Percentiles rank a stretch among this genome's conserved stretches.
Conservation (phyloP, 2,888 invertebrate species). For the Ophioninae sp. region DNA sequence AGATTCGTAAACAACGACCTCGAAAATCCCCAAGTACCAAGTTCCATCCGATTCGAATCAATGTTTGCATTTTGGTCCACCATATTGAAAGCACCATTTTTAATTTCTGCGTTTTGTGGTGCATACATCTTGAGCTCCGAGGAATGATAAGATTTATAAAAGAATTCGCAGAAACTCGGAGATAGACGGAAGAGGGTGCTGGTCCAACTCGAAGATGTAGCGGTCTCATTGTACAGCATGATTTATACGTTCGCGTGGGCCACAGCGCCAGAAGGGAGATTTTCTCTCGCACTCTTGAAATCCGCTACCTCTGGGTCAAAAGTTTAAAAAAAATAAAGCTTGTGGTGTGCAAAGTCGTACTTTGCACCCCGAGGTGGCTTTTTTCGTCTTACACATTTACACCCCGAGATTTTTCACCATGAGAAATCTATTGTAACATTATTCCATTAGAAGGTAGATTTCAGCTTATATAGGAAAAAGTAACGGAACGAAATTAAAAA, state of each 20-base stretch:
- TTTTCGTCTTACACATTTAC: constrained; percentile 12
- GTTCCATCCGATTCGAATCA: too few species aligned
- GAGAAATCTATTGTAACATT: constrained; percentile 36
- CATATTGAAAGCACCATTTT: constrained; percentile 28
- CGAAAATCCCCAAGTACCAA: too few species aligned
- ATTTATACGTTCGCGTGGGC: constrained; percentile 77
- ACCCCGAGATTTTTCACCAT: constrained; percentile 58
- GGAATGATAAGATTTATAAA: constrained; percentile 56
- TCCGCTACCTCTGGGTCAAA: constrained; percentile 73
- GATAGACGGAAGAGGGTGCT: constrained; percentile 71
- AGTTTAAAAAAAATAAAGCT: constrained; percentile 81
- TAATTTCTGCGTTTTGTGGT: constrained; percentile 13
- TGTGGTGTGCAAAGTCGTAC: constrained; percentile 79
- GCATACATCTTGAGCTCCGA: constrained; percentile 30
- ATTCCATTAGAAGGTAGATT: constrained; percentile 40
- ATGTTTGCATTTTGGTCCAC: too few species aligned
- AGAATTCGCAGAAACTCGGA: constrained; percentile 65
- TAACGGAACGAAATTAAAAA: constrained; percentile 58
- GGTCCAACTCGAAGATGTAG: constrained; percentile 77
- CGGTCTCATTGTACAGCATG: constrained; percentile 80
- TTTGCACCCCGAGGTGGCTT: constrained; percentile 60
- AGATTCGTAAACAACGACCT: too few species aligned
- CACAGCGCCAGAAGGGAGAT: constrained; percentile 70
- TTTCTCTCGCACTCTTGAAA: constrained; percentile 50
- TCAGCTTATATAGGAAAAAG: constrained; percentile 73